Percentiles rank a stretch among this genome's conserved stretches.
Conservation (phyloP, 2,888 invertebrate genomes). For the Nemapogon koenigi region DNA sequence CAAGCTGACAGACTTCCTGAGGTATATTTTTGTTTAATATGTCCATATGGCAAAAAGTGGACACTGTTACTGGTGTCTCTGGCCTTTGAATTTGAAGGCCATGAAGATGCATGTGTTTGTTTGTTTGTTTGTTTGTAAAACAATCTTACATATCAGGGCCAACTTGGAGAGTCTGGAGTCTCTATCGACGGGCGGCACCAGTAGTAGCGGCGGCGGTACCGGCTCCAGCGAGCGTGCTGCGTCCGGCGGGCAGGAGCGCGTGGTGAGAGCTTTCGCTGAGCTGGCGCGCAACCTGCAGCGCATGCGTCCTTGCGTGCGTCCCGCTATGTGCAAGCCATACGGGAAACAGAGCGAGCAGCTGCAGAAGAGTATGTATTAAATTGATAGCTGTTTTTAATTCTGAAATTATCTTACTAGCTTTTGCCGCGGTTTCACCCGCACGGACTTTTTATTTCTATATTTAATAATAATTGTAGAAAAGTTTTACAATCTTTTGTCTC, state of each 20-base stretch:
- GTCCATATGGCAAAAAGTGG: too few relatives aligned
- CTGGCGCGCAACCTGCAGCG: constrained; percentile 88
- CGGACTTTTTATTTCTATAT: too few relatives aligned
- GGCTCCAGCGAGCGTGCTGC: constrained; percentile 15
- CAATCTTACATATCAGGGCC: constrained; percentile 43
- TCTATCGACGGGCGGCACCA: constrained; percentile 38
- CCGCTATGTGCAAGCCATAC: constrained; percentile 90
- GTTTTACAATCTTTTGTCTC: too few relatives aligned
- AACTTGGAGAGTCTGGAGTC: constrained; percentile 77
- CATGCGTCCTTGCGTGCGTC: constrained; percentile 87
- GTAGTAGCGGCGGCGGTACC: constrained; percentile 16
- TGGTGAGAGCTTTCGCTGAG: constrained; percentile 84
- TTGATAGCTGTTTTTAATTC: too few relatives aligned
- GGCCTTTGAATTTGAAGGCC: too few relatives aligned
- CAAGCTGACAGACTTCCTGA: constrained; percentile 74
- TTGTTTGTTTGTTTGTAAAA: too few relatives aligned
- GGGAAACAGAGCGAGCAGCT: constrained; percentile 89
- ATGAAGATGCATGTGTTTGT: too few relatives aligned
- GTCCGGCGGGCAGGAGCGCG: constrained; percentile 80
- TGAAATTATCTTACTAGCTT: too few relatives aligned
- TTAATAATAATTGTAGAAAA: too few relatives aligned
- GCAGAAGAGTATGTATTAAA: constrained; percentile 77
- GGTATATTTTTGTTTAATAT: constrained; percentile 24
- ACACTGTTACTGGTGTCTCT: too few relatives aligned
- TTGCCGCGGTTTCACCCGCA: too few relatives aligned